phyloP scores from a whole-genome alignment of 2,113 vertebrate genomes.

The Aldabrachelys gigantea region DNA sequence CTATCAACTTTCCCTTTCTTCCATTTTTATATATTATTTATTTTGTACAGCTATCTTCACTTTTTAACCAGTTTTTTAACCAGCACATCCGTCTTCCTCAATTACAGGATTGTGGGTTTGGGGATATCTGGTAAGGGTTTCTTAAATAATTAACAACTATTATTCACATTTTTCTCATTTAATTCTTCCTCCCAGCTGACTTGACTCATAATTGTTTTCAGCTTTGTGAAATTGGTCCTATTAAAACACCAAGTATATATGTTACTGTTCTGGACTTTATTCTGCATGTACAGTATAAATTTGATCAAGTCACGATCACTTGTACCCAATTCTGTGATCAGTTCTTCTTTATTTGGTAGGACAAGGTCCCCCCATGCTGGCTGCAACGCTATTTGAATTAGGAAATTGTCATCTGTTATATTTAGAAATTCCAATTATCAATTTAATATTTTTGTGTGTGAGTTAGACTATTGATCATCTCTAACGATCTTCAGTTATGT shows the following conservation, averaged over 20 bases:
- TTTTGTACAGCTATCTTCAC: not conserved
- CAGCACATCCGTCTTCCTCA: not conserved
- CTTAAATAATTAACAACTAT: not conserved
- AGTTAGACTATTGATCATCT: not conserved
- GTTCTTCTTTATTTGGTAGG: not conserved
- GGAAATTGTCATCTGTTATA: not conserved
- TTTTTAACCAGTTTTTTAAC: not conserved
- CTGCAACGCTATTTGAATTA: not conserved
- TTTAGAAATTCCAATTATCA: not conserved
- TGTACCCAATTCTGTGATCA: not conserved
- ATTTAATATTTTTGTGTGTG: not conserved
- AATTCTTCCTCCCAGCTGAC: not conserved
- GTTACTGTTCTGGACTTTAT: not conserved
- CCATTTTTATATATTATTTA: not conserved
- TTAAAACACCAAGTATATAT: not conserved
- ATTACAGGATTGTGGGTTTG: not conserved
- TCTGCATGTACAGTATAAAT: not conserved
- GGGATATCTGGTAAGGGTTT: not conserved
- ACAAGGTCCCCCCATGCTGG: not conserved
- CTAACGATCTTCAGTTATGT: too few species aligned
- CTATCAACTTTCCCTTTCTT: not conserved
- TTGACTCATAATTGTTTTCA: not conserved
- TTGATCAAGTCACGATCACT: not conserved
- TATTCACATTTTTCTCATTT: not conserved
- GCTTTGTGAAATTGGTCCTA: not conserved